phyloP scores from a whole-genome alignment of 2,797 vertebrate species.

The Phalanger gymnotis region DNA sequence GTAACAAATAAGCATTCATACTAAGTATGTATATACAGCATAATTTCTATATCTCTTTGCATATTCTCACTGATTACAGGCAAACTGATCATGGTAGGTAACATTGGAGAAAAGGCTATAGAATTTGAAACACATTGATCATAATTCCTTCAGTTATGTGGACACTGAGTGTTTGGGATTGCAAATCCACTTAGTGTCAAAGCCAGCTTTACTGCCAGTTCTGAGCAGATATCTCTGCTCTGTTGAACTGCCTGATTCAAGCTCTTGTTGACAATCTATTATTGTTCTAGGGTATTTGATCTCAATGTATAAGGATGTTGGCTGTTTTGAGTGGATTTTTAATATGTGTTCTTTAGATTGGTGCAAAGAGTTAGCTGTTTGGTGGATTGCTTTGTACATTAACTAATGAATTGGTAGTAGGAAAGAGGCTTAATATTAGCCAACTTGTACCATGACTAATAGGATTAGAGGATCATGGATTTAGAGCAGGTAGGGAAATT shows the following conservation, averaged over 20 bases:
- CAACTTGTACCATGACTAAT: neutral
- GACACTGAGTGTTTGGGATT: neutral
- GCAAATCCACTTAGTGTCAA: neutral
- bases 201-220: constrained; percentile 16
- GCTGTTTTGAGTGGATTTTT: constrained; percentile 22
- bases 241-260: neutral
- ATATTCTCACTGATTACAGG: neutral
- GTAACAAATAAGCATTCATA: constrained; percentile 62
- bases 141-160: neutral
- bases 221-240: neutral
- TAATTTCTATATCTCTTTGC: constrained; percentile 40
- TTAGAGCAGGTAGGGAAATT: neutral
- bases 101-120: neutral
- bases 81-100: constrained; percentile 52
- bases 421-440: constrained; percentile 21
- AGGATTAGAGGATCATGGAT: neutral
- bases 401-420: neutral
- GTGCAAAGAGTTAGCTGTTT: neutral
- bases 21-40: constrained; percentile 33
- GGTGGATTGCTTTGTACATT: constrained; percentile 3
- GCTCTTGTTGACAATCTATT: neutral
- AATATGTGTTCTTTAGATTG: constrained; percentile 42
- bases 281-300: neutral
- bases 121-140: constrained; percentile 1
- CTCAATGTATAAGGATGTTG: constrained; percentile 12